Evolutionary conservation across 2,888 invertebrate species (phyloP), one percentile per base, ranked within the genome.

Genomic region (Sphecodes monilicornis): DNA sequence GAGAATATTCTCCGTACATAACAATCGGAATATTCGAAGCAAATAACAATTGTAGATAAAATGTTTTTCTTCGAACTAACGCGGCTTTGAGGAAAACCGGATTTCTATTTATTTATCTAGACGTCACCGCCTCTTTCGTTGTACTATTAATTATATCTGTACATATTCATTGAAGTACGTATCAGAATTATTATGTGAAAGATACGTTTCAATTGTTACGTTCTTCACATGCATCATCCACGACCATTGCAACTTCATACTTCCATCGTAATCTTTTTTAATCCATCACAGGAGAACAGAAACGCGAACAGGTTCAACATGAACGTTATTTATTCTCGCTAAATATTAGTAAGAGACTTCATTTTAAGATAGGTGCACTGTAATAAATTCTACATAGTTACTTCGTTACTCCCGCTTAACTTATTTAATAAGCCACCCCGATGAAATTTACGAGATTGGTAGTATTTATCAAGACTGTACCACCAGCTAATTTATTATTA

Each of bases 291-390:
- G n/a, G 26, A 36, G 41, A 29, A 46, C 41, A 32, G 29, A 43
- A 46, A 43, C 22, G 22, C 32, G 64, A 64, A 46, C 18, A 26
- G 22, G 50, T 39, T 46, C 46, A 10, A 10, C n/a, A 50, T 1
- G 36, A 18, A 68, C 71, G 11, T 68, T 60, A 73, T 81, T 81
- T 81, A 80, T 81, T 80, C 54, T 66, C 29, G 66, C 36, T 66
- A 54, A 81, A 80, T 72, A 80, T 66, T 64, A 71, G 71, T 32
- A 64, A 50, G 36, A 22, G 50, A 64, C 41, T 46, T 80, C 43
- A 54, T 54, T 80, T 72, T 78, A 78, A 32, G 64, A 26, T 72
- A 68, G n/a, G 46, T 43, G 46, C 64, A 32, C 80, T n/a, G 72
- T 73, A 73, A 80, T 43, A 57, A 80, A 81, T 68, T 73, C 26